A percentile compares a stretch with the other conserved stretches of the same genome.
Conservation (phyloP, 2,797 vertebrate species). For the Valencia hispanica region DNA sequence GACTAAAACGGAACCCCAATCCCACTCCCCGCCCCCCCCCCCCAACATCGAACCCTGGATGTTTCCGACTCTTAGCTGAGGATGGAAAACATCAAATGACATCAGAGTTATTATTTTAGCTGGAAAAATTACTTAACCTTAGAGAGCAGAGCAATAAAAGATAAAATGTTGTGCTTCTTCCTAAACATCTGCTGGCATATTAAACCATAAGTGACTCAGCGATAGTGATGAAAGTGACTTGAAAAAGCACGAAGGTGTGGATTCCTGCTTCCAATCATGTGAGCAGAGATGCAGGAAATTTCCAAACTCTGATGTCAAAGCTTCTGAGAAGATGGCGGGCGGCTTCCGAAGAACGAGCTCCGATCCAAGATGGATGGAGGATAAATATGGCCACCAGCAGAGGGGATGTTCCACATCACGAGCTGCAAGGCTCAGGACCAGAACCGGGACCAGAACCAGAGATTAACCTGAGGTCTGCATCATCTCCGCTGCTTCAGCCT, state of each 20-base stretch:
- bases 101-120: background rate
- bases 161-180: background rate
- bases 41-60: too few relatives aligned
- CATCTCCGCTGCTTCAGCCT: background rate
- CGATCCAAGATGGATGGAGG: background rate
- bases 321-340: constrained; percentile 6
- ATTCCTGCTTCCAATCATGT: background rate
- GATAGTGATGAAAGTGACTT: background rate
- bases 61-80: background rate
- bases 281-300: background rate
- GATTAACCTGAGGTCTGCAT: background rate
- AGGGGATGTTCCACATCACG: background rate
- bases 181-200: background rate
- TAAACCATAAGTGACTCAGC: background rate
- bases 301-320: constrained; percentile 9
- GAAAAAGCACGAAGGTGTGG: background rate
- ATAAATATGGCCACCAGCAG: constrained; percentile 49
- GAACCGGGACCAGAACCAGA: constrained; percentile 2
- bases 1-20: background rate
- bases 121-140: background rate
- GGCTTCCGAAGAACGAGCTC: background rate
- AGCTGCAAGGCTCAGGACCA: background rate
- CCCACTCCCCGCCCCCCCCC: too few relatives aligned
- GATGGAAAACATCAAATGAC: background rate
- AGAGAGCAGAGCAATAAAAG: too few relatives aligned